phyloP scores from a whole-genome alignment of 2,797 vertebrate species.

The Sarcophilus harrisii region DNA sequence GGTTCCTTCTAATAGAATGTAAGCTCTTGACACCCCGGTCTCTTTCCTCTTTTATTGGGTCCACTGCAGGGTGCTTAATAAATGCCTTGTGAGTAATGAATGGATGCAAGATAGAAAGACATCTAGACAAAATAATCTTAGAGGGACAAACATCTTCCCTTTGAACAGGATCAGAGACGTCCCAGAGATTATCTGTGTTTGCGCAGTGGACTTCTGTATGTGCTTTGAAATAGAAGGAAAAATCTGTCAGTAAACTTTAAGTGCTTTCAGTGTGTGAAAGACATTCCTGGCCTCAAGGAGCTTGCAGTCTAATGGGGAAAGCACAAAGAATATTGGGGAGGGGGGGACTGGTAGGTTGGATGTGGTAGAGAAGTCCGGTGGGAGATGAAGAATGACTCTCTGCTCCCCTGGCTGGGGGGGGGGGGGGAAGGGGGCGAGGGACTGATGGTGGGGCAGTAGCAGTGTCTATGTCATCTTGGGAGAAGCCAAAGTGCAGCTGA shows the following conservation, averaged over 20 bases:
- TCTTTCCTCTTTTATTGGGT: neutral
- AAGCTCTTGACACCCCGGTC: neutral
- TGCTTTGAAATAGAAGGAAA: neutral
- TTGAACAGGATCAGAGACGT: neutral
- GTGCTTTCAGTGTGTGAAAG: neutral
- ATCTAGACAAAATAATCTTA: neutral
- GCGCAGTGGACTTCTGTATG: neutral
- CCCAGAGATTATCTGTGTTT: no score
- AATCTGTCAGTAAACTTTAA: neutral
- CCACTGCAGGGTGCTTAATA: neutral
- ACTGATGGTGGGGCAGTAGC: neutral
- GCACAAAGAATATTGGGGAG: neutral
- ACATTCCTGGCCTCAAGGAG: neutral
- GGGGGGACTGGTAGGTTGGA: neutral
- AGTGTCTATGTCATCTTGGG: no score
- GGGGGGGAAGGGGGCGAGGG: no score
- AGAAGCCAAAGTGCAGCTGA: no score
- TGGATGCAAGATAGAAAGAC: neutral
- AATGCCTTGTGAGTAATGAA: neutral
- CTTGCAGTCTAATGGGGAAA: neutral
- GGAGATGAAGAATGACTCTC: neutral
- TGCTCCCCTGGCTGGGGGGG: no score
- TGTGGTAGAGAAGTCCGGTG: accelerated
- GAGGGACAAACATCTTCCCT: neutral
- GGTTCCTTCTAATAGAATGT: neutral